A percentile compares a stretch with the other conserved stretches of the same genome.
Conservation (phyloP, 2,888 invertebrate species). For the Platycnemis pennipes region DNA sequence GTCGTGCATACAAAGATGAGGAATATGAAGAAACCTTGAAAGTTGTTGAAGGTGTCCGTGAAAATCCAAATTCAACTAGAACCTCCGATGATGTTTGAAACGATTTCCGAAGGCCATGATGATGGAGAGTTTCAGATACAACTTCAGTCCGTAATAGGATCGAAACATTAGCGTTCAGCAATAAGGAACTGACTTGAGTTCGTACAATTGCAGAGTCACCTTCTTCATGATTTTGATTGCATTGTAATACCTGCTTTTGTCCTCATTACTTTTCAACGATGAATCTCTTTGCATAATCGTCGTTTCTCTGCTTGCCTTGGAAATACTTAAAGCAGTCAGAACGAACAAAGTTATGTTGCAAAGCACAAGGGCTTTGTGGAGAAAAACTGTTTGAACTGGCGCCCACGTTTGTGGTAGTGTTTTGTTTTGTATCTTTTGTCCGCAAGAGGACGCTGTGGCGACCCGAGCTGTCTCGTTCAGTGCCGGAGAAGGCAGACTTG, state of each 20-base stretch:
- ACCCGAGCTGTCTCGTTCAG: too few species aligned
- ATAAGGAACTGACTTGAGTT: too few species aligned
- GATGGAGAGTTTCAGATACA: constrained; percentile 83
- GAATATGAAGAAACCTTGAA: constrained; percentile 83
- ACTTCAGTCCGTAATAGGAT: constrained; percentile 79
- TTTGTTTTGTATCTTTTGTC: too few species aligned
- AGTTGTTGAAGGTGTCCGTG: constrained; percentile 80
- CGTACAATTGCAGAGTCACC: too few species aligned
- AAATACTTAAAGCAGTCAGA: constrained; percentile 31
- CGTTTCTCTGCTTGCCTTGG: background rate
- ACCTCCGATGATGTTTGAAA: constrained; percentile 84
- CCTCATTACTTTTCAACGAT: background rate
- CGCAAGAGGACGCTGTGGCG: too few species aligned
- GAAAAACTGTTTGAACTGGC: too few species aligned
- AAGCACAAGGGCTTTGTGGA: too few species aligned
- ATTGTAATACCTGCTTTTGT: constrained; percentile 31
- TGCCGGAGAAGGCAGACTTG: too few species aligned
- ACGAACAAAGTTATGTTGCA: constrained; percentile 34
- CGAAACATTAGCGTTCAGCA: background rate
- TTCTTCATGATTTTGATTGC: too few species aligned
- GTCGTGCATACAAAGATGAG: constrained; percentile 84
- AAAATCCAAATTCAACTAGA: constrained; percentile 73
- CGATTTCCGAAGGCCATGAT: constrained; percentile 86
- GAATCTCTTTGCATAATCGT: background rate
- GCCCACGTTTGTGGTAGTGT: too few species aligned